phyloP scores from a whole-genome alignment of 2,797 vertebrate species.

The Microtus californicus region DNA sequence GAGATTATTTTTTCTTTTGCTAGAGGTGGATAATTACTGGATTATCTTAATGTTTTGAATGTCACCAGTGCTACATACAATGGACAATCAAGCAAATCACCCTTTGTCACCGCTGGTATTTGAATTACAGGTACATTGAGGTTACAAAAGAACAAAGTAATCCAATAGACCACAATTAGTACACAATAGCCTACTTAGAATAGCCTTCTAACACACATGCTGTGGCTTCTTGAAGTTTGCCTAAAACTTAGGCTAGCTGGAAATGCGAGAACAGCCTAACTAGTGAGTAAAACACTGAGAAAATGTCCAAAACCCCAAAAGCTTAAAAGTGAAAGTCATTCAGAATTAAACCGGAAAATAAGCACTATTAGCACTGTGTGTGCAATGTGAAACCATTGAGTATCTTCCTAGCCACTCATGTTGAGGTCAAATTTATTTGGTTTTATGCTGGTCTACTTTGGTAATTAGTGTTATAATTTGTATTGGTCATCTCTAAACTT shows the following conservation, averaged over 20 bases:
- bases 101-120: slow-evolving; percentile 45
- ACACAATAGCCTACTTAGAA: neutral
- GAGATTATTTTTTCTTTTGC: slow-evolving; percentile 51
- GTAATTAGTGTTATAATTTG: slow-evolving; percentile 34
- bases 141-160: slow-evolving; percentile 62
- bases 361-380: neutral
- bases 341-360: slow-evolving; percentile 26
- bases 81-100: slow-evolving; percentile 60
- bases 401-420: slow-evolving; percentile 22
- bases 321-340: slow-evolving; percentile 51
- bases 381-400: slow-evolving; percentile 33
- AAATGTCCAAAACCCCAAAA: neutral
- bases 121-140: slow-evolving; percentile 52
- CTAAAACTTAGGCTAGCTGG: slow-evolving; percentile 5
- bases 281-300: slow-evolving; percentile 49
- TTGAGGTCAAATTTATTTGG: slow-evolving; percentile 58
- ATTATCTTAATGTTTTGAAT: slow-evolving; percentile 55
- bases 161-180: slow-evolving; percentile 1
- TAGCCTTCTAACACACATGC: neutral
- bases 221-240: neutral
- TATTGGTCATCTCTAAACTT: slow-evolving; percentile 40
- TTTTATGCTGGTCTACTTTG: slow-evolving; percentile 40
- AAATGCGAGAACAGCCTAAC: slow-evolving; percentile 40
- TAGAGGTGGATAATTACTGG: slow-evolving; percentile 56
- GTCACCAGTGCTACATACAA: slow-evolving; percentile 14